These are phyloP conservation scores for Galeruca laticollis DNA, from an alignment of 2,888 invertebrate species.

Conservation along the genomic window DNA sequence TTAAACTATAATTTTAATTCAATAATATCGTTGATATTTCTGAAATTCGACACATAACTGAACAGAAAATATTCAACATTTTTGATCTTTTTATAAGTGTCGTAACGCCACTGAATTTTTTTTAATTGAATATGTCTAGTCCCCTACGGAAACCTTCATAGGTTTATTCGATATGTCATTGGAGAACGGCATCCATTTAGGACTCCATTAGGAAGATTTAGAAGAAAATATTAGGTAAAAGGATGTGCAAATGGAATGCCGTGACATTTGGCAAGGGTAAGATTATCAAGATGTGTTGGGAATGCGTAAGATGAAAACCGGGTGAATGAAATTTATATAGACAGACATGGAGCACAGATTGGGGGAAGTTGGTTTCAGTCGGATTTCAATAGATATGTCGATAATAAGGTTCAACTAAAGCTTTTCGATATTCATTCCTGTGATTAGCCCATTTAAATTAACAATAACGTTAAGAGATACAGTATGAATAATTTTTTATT, in stretches of 20 bases:
- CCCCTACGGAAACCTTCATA: conserved; percentile 13
- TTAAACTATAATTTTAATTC: background rate
- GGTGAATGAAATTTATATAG: conserved; percentile 9
- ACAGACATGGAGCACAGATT: conserved; percentile 35
- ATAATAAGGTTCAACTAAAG: background rate
- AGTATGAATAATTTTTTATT: too few relatives aligned
- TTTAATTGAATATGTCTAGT: conserved; percentile 62
- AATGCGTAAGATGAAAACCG: conserved; percentile 9
- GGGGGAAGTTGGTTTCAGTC: conserved; percentile 4
- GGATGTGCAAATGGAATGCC: conserved; percentile 45
- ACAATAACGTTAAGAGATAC: too few relatives aligned
- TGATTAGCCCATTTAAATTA: too few relatives aligned
- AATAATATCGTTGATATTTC: too few relatives aligned
- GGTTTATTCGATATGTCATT: conserved; percentile 19
- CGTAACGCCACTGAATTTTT: conserved; percentile 45
- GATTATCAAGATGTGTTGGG: conserved; percentile 36
- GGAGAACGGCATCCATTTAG: conserved; percentile 58
- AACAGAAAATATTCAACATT: background rate
- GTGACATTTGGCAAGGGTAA: conserved; percentile 39
- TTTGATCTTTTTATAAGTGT: background rate
- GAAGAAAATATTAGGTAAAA: conserved; percentile 56
- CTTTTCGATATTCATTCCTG: background rate
- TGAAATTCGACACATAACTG: background rate
- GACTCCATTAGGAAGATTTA: conserved; percentile 65
- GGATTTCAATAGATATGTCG: background rate